phyloP scores from a whole-genome alignment of 37 sponge, comb jelly and placozoan species.

The Halichondria panicea region DNA sequence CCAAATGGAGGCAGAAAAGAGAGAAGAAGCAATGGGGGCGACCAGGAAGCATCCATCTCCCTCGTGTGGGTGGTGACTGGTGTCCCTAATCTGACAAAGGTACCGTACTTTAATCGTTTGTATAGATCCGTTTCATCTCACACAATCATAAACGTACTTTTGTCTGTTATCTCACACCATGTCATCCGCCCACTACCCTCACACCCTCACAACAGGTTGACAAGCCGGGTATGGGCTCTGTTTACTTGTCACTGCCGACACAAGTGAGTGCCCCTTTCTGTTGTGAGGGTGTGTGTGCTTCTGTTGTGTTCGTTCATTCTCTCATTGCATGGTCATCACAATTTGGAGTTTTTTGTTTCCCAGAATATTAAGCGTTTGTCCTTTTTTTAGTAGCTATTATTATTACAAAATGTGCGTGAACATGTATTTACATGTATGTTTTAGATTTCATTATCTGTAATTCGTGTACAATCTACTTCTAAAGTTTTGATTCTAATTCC shows the following conservation, averaged over 20 bases:
- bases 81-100: constrained; percentile 80
- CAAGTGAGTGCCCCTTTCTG: constrained; percentile 87
- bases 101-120: too few relatives aligned
- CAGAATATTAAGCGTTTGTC: too few relatives aligned
- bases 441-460: too few relatives aligned
- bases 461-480: too few relatives aligned
- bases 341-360: too few relatives aligned
- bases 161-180: not conserved
- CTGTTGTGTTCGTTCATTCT: too few relatives aligned
- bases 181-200: not conserved
- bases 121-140: not conserved
- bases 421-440: too few relatives aligned
- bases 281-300: too few relatives aligned
- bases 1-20: not conserved
- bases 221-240: constrained; percentile 12
- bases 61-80: constrained; percentile 88
- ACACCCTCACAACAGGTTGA: not conserved
- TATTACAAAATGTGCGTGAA: too few relatives aligned
- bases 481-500: too few relatives aligned
- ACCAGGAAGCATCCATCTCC: constrained; percentile 45
- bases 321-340: too few relatives aligned
- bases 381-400: too few relatives aligned
- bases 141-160: not conserved
- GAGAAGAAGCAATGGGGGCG: not conserved
- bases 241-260: constrained; percentile 6